Evolutionary conservation across 2,113 vertebrate genomes (phyloP).

Genomic region (Alouatta palliata): DNA sequence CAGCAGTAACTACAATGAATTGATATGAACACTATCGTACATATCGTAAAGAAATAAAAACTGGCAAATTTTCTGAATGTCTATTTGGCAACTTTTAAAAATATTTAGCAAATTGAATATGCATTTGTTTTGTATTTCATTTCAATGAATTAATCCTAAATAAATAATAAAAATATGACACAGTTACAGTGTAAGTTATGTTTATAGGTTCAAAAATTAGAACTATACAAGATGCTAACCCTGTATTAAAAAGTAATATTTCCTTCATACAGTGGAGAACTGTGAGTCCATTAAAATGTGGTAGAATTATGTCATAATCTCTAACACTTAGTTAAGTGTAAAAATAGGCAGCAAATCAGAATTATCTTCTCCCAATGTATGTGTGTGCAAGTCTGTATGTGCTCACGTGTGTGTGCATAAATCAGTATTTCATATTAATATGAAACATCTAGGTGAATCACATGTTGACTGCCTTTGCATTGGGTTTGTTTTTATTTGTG

Average conservation of each 20-base stretch:
- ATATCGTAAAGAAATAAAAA: background rate
- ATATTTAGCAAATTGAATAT: background rate
- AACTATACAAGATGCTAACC: background rate
- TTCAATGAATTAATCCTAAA: background rate
- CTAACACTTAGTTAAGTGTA: background rate
- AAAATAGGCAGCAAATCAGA: background rate
- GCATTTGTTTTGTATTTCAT: background rate
- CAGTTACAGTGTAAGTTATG: background rate
- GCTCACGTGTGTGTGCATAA: background rate
- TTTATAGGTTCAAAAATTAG: background rate
- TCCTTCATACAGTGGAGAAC: background rate
- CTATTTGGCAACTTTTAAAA: background rate
- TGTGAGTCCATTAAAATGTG: background rate
- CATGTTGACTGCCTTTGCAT: background rate
- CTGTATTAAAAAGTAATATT: background rate
- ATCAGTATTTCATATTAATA: background rate
- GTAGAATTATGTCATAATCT: background rate
- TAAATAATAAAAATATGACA: background rate
- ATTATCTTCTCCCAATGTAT: background rate
- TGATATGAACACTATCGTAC: background rate
- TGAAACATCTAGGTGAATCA: background rate
- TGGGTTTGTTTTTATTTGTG: background rate
- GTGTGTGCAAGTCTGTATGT: background rate
- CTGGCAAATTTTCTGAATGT: background rate
- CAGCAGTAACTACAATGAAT: background rate